These are phyloP conservation scores for Acleris laterana DNA, from an alignment of 2,888 invertebrate genomes.

Conservation along the genomic window DNA sequence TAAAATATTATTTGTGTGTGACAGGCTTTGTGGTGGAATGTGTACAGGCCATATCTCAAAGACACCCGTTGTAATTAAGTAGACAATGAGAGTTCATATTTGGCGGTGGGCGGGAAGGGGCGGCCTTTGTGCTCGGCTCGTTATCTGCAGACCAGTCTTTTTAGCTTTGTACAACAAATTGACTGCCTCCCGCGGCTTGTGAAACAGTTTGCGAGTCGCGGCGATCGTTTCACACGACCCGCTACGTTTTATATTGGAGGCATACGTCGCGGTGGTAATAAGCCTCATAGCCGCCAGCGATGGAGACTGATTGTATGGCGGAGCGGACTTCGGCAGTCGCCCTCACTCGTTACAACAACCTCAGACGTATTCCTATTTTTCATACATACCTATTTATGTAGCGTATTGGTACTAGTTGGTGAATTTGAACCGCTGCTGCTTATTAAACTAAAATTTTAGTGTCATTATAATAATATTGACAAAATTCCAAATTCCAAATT, in stretches of 20 bases:
- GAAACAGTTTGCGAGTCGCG: constrained; percentile 52
- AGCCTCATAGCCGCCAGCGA: constrained; percentile 7
- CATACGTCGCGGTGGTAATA: constrained; percentile 14
- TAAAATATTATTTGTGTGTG: constrained; percentile 78
- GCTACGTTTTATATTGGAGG: constrained; percentile 15
- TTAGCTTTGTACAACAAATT: constrained; percentile 72
- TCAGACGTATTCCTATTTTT: too few species aligned
- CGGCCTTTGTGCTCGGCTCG: constrained; percentile 67
- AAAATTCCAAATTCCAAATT: too few species aligned
- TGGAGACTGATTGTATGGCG: constrained; percentile 22
- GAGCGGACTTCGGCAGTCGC: not conserved
- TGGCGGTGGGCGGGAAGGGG: constrained; percentile 62
- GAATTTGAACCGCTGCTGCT: too few species aligned
- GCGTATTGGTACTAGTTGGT: too few species aligned
- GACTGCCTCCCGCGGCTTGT: constrained; percentile 50
- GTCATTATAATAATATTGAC: too few species aligned
- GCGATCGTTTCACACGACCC: constrained; percentile 18
- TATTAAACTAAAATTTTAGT: too few species aligned
- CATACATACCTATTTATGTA: too few species aligned
- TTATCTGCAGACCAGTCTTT: constrained; percentile 78
- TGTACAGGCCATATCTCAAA: constrained; percentile 74
- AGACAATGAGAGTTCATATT: constrained; percentile 81
- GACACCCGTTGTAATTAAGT: constrained; percentile 80
- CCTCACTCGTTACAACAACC: too few species aligned
- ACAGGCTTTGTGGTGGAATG: constrained; percentile 71